phyloP scores from a whole-genome alignment of 1,140 invertebrate species.

The Drosophila nikananu region DNA sequence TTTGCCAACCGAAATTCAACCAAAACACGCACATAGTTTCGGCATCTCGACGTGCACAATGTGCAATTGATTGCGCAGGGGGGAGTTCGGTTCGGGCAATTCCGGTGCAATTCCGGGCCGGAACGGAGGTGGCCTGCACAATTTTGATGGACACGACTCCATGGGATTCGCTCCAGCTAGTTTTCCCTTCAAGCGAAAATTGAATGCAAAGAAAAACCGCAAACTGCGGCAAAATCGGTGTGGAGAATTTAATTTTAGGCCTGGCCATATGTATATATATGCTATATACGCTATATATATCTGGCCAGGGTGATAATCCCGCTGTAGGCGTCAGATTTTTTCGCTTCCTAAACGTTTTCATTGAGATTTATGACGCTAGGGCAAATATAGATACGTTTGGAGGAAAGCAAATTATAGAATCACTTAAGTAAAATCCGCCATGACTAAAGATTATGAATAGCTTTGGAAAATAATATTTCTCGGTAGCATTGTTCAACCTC shows the following conservation, averaged over 20 bases:
- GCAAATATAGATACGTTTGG: constrained; percentile 29
- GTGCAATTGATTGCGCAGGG: constrained; percentile 56
- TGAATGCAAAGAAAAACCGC: constrained; percentile 15
- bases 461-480: constrained; percentile 38
- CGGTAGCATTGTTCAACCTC: constrained; percentile 22
- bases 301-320: constrained; percentile 65
- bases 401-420: constrained; percentile 59
- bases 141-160: constrained; percentile 35
- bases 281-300: constrained; percentile 1
- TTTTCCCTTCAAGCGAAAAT: constrained; percentile 16
- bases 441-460: constrained; percentile 65
- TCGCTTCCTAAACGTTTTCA: constrained; percentile 57
- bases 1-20: constrained; percentile 14
- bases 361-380: constrained; percentile 46
- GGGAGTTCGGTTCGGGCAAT: not conserved
- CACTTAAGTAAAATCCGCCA: constrained; percentile 52
- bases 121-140: constrained; percentile 34
- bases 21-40: constrained; percentile 54
- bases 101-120: constrained; percentile 12
- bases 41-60: constrained; percentile 53
- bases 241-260: constrained; percentile 56
- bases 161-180: constrained; percentile 1
- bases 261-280: constrained; percentile 34
- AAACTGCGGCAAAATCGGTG: constrained; percentile 20
- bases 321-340: constrained; percentile 52